Conservation (phyloP, 2,888 invertebrate species). For the Plusia festucae region DNA sequence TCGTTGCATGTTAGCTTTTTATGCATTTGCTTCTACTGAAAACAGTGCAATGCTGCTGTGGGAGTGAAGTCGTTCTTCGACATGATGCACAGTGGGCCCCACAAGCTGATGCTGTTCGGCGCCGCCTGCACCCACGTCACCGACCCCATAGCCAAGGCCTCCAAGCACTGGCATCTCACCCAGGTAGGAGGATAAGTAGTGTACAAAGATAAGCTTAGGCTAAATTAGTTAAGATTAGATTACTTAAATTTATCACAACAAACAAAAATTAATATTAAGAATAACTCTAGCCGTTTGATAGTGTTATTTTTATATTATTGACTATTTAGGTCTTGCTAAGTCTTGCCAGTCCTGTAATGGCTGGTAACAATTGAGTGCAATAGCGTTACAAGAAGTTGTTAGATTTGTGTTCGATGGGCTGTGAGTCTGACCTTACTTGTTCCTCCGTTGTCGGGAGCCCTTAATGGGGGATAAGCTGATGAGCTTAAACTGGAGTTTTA, state of each 20-base stretch:
- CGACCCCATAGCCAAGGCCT: slow-evolving; percentile 98
- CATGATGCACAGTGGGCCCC: slow-evolving; percentile 98
- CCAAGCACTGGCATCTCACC: slow-evolving; percentile 98
- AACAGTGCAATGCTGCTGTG: slow-evolving; percentile 97
- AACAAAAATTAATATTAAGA: slow-evolving; percentile 13
- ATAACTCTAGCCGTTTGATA: slow-evolving; percentile 22
- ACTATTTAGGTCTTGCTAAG: not conserved
- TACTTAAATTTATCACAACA: not conserved
- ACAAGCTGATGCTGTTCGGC: slow-evolving; percentile 98
- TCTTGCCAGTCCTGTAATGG: not conserved
- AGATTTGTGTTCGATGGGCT: not conserved
- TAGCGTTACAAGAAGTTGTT: not conserved
- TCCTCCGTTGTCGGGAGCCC: not conserved
- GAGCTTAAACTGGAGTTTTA: not conserved
- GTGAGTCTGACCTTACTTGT: not conserved
- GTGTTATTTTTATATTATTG: slow-evolving; percentile 19
- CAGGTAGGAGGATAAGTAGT: slow-evolving; percentile 90
- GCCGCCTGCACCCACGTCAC: slow-evolving; percentile 99
- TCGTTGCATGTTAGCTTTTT: not conserved
- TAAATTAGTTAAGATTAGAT: not conserved
- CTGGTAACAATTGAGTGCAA: not conserved
- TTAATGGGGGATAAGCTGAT: not conserved
- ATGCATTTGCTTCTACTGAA: not conserved
- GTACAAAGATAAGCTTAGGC: slow-evolving; percentile 23
- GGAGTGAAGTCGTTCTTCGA: slow-evolving; percentile 98